These are phyloP conservation scores for Baryphthengus martii DNA, from an alignment of 2,113 vertebrate genomes.

Conservation along the genomic window DNA sequence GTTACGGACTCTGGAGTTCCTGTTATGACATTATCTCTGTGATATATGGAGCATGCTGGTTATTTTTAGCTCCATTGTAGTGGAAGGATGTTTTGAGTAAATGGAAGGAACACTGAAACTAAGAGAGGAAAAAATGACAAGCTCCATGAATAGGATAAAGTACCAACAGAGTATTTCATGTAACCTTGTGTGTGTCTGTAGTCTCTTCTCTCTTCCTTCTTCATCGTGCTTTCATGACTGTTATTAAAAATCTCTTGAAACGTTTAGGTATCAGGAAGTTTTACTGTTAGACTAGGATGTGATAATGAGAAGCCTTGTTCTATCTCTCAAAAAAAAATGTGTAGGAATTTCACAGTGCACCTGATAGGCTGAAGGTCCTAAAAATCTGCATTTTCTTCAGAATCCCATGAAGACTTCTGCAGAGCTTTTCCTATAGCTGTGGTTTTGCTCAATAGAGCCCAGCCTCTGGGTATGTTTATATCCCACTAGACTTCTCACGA, in stretches of 20 bases:
- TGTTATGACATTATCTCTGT: slow-evolving; percentile 52
- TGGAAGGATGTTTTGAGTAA: background rate
- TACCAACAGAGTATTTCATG: background rate
- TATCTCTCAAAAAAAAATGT: background rate
- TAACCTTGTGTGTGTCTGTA: background rate
- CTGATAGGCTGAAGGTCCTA: background rate
- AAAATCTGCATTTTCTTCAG: background rate
- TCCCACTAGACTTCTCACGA: background rate
- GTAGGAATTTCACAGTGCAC: background rate
- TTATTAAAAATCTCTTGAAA: background rate
- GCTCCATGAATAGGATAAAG: background rate
- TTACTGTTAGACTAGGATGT: background rate
- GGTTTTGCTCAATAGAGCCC: background rate
- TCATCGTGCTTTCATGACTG: background rate
- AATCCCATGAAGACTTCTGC: background rate
- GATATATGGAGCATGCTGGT: background rate
- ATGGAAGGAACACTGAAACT: background rate
- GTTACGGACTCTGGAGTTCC: slow-evolving; percentile 29
- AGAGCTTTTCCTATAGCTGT: background rate
- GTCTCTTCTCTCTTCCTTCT: background rate
- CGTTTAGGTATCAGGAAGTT: background rate
- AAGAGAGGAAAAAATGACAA: background rate
- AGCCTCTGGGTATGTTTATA: background rate
- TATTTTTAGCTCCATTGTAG: slow-evolving; percentile 50
- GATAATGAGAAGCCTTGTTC: background rate